A percentile compares a stretch with the other conserved stretches of the same genome.
Evolutionary conservation across 2,797 vertebrate genomes (phyloP).

Genomic region (Crocidura indochinensis): DNA sequence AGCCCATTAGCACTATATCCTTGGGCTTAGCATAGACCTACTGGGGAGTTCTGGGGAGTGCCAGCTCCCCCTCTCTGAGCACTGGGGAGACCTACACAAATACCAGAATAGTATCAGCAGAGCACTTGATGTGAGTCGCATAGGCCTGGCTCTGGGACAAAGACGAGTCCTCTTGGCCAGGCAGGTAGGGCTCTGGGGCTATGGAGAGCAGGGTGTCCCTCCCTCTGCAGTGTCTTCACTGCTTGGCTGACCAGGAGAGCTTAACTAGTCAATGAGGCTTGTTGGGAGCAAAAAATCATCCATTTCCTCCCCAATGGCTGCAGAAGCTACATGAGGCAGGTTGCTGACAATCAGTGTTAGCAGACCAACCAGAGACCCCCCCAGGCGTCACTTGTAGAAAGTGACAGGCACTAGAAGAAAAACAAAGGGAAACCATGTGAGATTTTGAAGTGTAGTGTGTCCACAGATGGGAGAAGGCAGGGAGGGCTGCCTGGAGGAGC

Average conservation of each 20-base stretch:
- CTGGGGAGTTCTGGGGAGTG: too few species aligned
- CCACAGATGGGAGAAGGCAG: neutral
- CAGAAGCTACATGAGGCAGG: neutral
- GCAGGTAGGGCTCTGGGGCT: neutral
- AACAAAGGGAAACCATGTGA: neutral
- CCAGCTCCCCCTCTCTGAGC: too few species aligned
- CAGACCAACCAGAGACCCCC: too few species aligned
- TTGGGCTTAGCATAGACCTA: too few species aligned
- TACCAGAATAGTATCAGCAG: too few species aligned
- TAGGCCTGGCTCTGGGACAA: neutral
- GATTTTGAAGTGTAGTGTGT: neutral
- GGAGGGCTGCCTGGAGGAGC: neutral
- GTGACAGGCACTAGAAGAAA: neutral
- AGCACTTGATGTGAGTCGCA: neutral
- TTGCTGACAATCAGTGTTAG: too few species aligned
- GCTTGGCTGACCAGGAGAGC: neutral
- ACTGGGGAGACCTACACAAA: too few species aligned
- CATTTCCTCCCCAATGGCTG: neutral
- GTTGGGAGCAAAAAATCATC: neutral
- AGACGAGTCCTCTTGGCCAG: too few species aligned
- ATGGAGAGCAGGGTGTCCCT: neutral
- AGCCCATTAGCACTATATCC: too few species aligned
- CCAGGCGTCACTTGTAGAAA: neutral
- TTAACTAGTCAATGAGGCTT: neutral
- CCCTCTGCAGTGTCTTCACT: neutral